These are phyloP conservation scores for Idaea biselata DNA, from an alignment of 2,888 invertebrate species.

Conservation along the genomic window DNA sequence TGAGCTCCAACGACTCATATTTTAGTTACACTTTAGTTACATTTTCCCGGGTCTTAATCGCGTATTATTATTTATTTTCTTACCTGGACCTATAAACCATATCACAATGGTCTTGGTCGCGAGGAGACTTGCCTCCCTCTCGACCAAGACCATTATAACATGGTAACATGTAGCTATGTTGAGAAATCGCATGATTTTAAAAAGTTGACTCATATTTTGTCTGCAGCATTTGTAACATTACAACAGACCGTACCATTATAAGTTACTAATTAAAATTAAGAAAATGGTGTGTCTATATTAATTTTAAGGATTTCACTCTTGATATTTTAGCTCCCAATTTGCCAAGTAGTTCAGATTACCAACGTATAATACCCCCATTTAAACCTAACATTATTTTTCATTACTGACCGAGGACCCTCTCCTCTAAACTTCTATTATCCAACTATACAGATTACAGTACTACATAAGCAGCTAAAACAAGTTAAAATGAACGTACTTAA, in stretches of 20 bases:
- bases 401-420: background rate
- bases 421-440: background rate
- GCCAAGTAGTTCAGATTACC: background rate
- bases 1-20: too few relatives aligned
- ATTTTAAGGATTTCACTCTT: background rate
- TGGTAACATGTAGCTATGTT: too few relatives aligned
- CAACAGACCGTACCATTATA: background rate
- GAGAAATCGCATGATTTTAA: too few relatives aligned
- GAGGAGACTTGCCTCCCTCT: too few relatives aligned
- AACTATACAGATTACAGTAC: background rate
- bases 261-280: background rate
- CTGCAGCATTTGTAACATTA: too few relatives aligned
- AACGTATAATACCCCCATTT: background rate
- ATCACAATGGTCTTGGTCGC: too few relatives aligned
- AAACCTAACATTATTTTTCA: background rate
- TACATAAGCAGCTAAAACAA: background rate
- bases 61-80: too few relatives aligned
- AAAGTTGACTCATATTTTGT: too few relatives aligned
- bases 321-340: background rate
- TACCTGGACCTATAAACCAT: too few relatives aligned
- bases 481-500: background rate
- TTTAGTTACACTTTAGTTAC: too few relatives aligned
- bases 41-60: too few relatives aligned
- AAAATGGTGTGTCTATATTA: background rate
- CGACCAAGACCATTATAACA: too few relatives aligned